phyloP scores from a whole-genome alignment of 1,140 invertebrate genomes.

The Ctenoplectra terminalis region DNA sequence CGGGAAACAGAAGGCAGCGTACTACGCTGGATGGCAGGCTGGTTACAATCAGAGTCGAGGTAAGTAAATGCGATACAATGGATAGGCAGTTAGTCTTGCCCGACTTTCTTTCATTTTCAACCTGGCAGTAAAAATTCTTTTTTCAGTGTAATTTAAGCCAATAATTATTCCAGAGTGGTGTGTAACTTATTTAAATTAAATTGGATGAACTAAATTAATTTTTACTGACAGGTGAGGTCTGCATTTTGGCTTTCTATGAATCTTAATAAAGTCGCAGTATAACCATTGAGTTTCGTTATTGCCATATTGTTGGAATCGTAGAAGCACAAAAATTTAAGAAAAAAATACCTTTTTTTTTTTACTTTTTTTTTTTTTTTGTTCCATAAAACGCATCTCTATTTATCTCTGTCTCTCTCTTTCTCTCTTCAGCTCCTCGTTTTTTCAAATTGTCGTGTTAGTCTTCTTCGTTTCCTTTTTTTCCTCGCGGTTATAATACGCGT shows the following conservation, averaged over 20 bases:
- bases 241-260: slow-evolving; percentile 61
- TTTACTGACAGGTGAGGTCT: slow-evolving; percentile 51
- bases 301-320: slow-evolving; percentile 46
- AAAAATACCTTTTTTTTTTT: background rate
- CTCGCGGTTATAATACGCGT: slow-evolving; percentile 5
- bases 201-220: background rate
- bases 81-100: slow-evolving; percentile 40
- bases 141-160: background rate
- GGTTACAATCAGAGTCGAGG: slow-evolving; percentile 84
- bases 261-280: slow-evolving; percentile 47
- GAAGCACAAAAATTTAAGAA: slow-evolving; percentile 29
- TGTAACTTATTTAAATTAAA: too few relatives aligned
- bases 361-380: background rate
- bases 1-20: slow-evolving; percentile 92
- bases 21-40: slow-evolving; percentile 85
- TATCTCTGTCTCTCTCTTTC: background rate
- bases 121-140: slow-evolving; percentile 62
- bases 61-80: slow-evolving; percentile 69
- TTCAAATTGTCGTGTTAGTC: slow-evolving; percentile 26
- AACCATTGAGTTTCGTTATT: slow-evolving; percentile 48
- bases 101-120: slow-evolving; percentile 31
- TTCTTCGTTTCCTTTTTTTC: slow-evolving; percentile 18
- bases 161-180: background rate
- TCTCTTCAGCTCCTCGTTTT: slow-evolving; percentile 13
- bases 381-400: slow-evolving; percentile 20